phyloP scores from a whole-genome alignment of 2,113 vertebrate genomes.

The Arenaria interpres region DNA sequence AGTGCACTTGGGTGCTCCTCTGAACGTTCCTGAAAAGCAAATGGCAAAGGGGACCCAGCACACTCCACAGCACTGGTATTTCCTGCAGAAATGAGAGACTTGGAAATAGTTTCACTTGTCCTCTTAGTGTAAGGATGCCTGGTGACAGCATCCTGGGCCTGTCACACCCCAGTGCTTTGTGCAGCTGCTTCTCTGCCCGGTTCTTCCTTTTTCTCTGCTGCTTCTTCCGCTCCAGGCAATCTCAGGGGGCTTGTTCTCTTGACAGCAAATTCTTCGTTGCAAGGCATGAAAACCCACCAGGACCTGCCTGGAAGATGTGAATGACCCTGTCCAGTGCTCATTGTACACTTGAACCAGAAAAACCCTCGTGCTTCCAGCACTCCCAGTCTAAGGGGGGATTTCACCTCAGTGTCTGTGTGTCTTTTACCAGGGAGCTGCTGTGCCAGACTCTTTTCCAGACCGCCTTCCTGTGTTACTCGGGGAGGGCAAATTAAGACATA shows the following conservation, averaged over 20 bases:
- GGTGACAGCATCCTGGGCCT: background rate
- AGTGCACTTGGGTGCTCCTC: background rate
- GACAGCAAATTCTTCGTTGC: background rate
- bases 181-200: background rate
- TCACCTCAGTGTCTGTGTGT: background rate
- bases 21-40: background rate
- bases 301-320: background rate
- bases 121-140: background rate
- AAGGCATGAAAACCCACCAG: background rate
- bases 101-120: background rate
- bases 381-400: background rate
- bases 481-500: conserved; percentile 33
- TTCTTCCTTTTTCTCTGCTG: background rate
- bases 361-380: background rate
- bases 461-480: background rate
- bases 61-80: background rate
- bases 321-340: background rate
- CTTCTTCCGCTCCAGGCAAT: background rate
- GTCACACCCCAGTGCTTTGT: background rate
- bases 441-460: background rate
- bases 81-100: background rate
- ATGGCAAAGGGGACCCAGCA: background rate
- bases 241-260: accelerated
- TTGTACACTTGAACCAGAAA: background rate
- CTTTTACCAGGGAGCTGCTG: background rate